phyloP scores from a whole-genome alignment of 1,140 invertebrate species.

The Eufriesea mexicana region DNA sequence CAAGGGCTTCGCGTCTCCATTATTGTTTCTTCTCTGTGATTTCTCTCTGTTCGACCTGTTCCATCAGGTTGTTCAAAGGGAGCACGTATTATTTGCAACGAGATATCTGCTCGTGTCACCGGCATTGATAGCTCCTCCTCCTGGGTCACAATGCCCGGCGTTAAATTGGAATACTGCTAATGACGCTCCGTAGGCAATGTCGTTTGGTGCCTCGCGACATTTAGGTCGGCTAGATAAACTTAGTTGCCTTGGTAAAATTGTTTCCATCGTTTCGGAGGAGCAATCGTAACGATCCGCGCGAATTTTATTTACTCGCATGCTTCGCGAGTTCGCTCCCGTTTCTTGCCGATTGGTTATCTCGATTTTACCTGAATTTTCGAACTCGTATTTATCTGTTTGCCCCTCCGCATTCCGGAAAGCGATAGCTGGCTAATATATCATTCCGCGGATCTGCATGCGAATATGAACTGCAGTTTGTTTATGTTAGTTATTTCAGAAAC shows the following conservation, averaged over 20 bases:
- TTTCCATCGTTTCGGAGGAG: background rate
- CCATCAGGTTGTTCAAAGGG: slow-evolving; percentile 21
- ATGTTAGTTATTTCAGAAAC: background rate
- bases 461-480: background rate
- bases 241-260: background rate
- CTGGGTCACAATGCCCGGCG: background rate
- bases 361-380: background rate
- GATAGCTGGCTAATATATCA: no score
- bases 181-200: background rate
- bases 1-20: slow-evolving; percentile 43
- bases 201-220: background rate
- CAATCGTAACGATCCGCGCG: no score
- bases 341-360: no score
- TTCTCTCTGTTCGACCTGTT: slow-evolving; percentile 7
- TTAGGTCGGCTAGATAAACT: background rate
- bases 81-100: slow-evolving; percentile 46
- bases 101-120: slow-evolving; percentile 35
- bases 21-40: slow-evolving; percentile 38
- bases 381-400: background rate
- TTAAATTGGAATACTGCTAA: background rate
- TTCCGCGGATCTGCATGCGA: no score
- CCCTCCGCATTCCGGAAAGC: no score
- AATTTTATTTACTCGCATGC: no score
- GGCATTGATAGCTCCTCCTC: slow-evolving; percentile 4
- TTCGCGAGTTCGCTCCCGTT: no score